Evolutionary conservation across 2,797 vertebrate genomes (phyloP).

Genomic region (Sebastes diploproa): DNA sequence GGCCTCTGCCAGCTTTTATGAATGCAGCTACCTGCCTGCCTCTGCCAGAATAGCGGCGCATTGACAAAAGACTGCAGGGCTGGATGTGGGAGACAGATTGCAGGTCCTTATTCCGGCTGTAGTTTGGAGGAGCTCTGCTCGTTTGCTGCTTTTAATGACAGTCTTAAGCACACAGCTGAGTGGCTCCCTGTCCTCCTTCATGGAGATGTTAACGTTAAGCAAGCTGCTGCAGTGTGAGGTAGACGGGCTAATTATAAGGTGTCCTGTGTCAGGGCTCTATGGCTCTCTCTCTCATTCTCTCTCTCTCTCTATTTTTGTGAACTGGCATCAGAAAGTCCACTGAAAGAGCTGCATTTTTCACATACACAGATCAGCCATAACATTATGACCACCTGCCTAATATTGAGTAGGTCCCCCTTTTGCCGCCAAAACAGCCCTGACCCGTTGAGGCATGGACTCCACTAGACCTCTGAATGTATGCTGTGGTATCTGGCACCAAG

Average conservation of each 20-base stretch:
- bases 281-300: neutral
- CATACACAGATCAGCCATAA: too few relatives aligned
- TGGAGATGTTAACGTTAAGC: slow-evolving; percentile 26
- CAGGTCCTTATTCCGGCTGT: slow-evolving; percentile 15
- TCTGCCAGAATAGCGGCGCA: slow-evolving; percentile 11
- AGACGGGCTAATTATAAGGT: slow-evolving; percentile 61
- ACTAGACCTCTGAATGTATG: too few relatives aligned
- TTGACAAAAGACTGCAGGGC: slow-evolving; percentile 6
- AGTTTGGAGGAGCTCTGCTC: slow-evolving; percentile 22
- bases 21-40: neutral
- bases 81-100: slow-evolving; percentile 43
- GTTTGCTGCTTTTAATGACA: slow-evolving; percentile 53
- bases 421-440: too few relatives aligned
- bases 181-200: slow-evolving; percentile 7
- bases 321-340: neutral
- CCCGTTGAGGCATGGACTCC: too few relatives aligned
- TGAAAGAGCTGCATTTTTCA: too few relatives aligned
- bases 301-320: neutral
- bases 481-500: too few relatives aligned
- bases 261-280: slow-evolving; percentile 15
- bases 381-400: too few relatives aligned
- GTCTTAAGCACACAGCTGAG: slow-evolving; percentile 42
- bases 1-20: neutral
- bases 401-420: too few relatives aligned
- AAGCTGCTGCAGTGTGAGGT: slow-evolving; percentile 30